phyloP scores from a whole-genome alignment of 2,113 vertebrate genomes.

The Sisor rabdophorus region DNA sequence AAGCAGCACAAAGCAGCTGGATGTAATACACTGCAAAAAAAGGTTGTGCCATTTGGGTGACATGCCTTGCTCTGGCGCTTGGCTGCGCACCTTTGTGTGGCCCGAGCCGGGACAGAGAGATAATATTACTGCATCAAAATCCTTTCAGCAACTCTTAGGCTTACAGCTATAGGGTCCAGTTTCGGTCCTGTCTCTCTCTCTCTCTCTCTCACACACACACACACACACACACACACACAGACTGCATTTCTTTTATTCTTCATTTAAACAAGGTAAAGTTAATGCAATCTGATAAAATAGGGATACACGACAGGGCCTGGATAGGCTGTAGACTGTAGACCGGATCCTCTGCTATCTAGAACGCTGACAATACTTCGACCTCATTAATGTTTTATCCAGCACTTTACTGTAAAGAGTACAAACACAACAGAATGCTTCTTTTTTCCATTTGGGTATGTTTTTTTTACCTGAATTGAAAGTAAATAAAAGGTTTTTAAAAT shows the following conservation, averaged over 20 bases:
- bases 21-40: constrained; percentile 75
- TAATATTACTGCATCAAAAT: constrained; percentile 78
- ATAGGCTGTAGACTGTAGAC: constrained; percentile 40
- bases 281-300: constrained; percentile 67
- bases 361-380: not conserved
- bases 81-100: constrained; percentile 70
- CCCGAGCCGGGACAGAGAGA: constrained; percentile 69
- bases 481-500: too few relatives aligned
- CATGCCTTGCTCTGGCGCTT: constrained; percentile 73
- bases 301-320: constrained; percentile 31
- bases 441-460: not conserved
- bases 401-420: not conserved
- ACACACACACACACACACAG: constrained; percentile 25
- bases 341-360: not conserved
- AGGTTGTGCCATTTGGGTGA: constrained; percentile 73
- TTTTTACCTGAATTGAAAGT: too few relatives aligned
- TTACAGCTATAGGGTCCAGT: constrained; percentile 68
- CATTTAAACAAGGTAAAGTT: constrained; percentile 72
- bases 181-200: constrained; percentile 60
- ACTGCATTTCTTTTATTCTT: constrained; percentile 64
- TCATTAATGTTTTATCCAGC: not conserved
- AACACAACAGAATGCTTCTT: not conserved
- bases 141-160: constrained; percentile 69
- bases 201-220: constrained; percentile 15
- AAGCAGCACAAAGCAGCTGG: constrained; percentile 69